These are phyloP conservation scores for Hylaeus anthracinus DNA, from an alignment of 1,140 invertebrate genomes.

Conservation along the genomic window DNA sequence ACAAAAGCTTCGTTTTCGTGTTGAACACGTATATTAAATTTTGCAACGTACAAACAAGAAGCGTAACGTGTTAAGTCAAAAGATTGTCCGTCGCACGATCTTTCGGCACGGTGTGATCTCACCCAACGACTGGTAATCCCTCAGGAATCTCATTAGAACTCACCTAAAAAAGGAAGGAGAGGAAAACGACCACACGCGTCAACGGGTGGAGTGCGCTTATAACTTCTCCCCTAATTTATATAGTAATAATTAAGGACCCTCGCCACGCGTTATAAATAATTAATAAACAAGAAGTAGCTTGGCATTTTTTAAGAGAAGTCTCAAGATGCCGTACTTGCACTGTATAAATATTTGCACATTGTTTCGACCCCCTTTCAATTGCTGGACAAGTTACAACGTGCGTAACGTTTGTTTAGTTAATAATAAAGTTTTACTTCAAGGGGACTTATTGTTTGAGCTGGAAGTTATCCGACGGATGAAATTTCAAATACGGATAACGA, in stretches of 20 bases:
- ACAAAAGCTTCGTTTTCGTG: not conserved
- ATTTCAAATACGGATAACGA: too few relatives aligned
- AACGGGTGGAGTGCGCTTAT: not conserved
- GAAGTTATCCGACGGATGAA: too few relatives aligned
- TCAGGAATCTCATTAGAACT: conserved; percentile 50
- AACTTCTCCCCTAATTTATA: conserved; percentile 12
- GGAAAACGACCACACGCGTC: conserved; percentile 17
- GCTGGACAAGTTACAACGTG: too few relatives aligned
- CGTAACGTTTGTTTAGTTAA: too few relatives aligned
- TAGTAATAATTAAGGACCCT: not conserved
- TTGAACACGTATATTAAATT: not conserved
- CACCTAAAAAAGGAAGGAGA: conserved; percentile 4
- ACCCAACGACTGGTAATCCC: conserved; percentile 46
- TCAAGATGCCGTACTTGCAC: too few relatives aligned
- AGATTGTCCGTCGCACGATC: conserved; percentile 7
- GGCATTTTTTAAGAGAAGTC: too few relatives aligned
- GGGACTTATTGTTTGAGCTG: too few relatives aligned
- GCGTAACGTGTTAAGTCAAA: not conserved
- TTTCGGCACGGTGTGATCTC: conserved; percentile 24
- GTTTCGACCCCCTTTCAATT: too few relatives aligned
- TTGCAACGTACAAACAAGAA: not conserved
- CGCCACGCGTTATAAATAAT: not conserved
- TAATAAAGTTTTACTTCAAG: too few relatives aligned
- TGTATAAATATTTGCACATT: too few relatives aligned
- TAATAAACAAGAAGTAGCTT: not conserved